A percentile compares a stretch with the other conserved stretches of the same genome.
Conservation (phyloP, 2,888 invertebrate genomes). For the Oasisia sp. region DNA sequence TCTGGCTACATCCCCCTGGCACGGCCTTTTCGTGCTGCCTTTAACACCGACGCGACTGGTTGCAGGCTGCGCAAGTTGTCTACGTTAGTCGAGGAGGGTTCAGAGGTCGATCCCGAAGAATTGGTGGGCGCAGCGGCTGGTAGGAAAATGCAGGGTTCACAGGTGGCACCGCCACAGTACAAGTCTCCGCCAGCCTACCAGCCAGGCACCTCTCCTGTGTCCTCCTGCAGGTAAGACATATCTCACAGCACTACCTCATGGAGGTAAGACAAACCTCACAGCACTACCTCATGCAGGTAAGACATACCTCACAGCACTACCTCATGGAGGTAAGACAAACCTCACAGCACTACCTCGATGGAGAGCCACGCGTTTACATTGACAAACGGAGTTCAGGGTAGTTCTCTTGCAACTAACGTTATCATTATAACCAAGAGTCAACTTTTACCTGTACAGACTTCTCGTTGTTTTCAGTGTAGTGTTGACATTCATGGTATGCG, state of each 20-base stretch:
- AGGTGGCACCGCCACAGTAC: background rate
- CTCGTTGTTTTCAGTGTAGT: too few relatives aligned
- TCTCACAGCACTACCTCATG: background rate
- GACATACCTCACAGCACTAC: background rate
- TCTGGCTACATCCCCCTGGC: background rate
- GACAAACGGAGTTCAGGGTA: too few relatives aligned
- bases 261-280: too few relatives aligned
- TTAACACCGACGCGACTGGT: background rate
- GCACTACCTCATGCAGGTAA: background rate
- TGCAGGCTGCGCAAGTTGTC: slow-evolving; percentile 9
- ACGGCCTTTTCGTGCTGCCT: background rate
- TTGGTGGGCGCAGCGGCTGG: background rate
- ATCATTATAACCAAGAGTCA: too few relatives aligned
- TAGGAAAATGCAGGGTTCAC: background rate
- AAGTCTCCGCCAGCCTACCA: background rate
- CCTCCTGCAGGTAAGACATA: background rate
- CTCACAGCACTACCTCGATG: background rate
- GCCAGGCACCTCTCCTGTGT: background rate
- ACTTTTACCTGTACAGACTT: too few relatives aligned
- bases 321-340: too few relatives aligned
- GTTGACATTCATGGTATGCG: too few relatives aligned
- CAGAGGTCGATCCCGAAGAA: background rate
- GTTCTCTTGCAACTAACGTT: too few relatives aligned
- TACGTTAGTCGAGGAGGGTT: background rate
- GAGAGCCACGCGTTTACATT: too few relatives aligned